A percentile compares a stretch with the other conserved stretches of the same genome.
Evolutionary conservation across 2,888 invertebrate genomes (phyloP).

Genomic region (Sminthurides aquaticus): DNA sequence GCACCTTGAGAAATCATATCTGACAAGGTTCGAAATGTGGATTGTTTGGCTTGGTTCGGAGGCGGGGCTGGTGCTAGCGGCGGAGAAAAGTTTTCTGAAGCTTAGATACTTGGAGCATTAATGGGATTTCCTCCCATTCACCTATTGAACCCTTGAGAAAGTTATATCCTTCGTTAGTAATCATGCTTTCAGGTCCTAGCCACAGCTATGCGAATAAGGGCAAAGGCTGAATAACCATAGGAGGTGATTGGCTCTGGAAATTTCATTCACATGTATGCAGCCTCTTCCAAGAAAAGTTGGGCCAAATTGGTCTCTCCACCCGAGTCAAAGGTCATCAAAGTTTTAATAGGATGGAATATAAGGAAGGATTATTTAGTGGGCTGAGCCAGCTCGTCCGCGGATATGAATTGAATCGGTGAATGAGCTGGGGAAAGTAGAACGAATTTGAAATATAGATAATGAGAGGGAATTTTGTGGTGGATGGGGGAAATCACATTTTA

Average conservation of each 20-base stretch:
- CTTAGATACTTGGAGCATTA: not conserved
- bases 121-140: not conserved
- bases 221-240: not conserved
- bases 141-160: not conserved
- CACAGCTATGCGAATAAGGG: no score
- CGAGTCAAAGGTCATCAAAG: not conserved
- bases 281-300: no score
- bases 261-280: not conserved
- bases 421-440: not conserved
- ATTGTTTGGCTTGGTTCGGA: not conserved
- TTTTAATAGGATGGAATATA: not conserved
- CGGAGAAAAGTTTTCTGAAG: no score
- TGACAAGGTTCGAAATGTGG: slow-evolving; percentile 21
- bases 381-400: no score
- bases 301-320: no score
- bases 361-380: not conserved
- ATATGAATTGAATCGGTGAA: not conserved
- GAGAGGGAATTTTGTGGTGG: not conserved
- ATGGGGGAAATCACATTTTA: not conserved
- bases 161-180: not conserved
- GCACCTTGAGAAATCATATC: slow-evolving; percentile 34
- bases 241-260: not conserved
- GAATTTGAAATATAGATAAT: not conserved
- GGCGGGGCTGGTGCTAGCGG: no score
- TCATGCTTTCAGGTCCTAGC: not conserved